Evolutionary conservation across 2,797 vertebrate species (phyloP).

Genomic region (Poecile montanus): DNA sequence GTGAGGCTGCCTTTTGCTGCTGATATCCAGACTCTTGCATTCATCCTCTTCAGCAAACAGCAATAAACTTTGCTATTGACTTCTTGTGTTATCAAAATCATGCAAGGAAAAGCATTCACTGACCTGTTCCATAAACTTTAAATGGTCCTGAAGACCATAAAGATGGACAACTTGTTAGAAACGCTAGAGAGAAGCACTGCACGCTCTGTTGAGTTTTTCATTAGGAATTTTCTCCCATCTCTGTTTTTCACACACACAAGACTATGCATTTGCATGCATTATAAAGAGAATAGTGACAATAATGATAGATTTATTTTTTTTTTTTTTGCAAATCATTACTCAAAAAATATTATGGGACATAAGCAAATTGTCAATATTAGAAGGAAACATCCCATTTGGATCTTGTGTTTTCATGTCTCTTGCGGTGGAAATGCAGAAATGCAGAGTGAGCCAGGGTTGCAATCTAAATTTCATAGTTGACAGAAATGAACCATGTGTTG

Average conservation of each 20-base stretch:
- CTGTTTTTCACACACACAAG: neutral
- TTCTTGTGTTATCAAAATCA: neutral
- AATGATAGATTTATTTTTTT: neutral
- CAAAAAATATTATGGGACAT: neutral
- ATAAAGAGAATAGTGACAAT: neutral
- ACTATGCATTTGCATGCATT: neutral
- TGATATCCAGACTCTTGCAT: neutral
- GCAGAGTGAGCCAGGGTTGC: neutral
- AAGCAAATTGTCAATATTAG: neutral
- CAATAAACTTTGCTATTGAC: neutral
- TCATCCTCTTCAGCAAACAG: neutral
- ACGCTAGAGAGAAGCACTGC: neutral
- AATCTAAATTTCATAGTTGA: neutral
- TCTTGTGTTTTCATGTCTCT: neutral
- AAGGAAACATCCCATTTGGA: neutral
- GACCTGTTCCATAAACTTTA: neutral
- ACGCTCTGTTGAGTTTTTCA: slow-evolving; percentile 19
- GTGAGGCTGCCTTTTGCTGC: neutral
- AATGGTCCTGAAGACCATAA: neutral
- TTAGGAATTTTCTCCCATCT: neutral
- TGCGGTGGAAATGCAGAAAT: neutral
- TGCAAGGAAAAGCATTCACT: neutral
- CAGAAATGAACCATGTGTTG: slow-evolving; percentile 21
- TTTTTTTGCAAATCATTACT: neutral
- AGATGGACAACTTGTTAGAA: neutral